Base-by-base conservation (phyloP, 2,888 invertebrate species). In the Melitaea athalia region DNA sequence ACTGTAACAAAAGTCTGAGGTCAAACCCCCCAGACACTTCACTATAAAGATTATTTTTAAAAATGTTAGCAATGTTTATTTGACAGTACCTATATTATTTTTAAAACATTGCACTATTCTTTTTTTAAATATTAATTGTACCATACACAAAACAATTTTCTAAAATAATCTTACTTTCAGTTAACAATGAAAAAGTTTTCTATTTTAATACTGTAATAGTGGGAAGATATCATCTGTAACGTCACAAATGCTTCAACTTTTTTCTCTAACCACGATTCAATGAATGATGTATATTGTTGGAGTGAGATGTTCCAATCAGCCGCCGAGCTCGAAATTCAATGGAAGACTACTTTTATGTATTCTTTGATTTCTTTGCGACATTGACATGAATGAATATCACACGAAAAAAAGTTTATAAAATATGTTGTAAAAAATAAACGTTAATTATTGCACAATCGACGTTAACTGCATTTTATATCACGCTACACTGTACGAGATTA, bases 241-340 rank as follows among this genome's bases (percentile, higher is more conserved):
- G 45, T 64, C 59, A 45, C 45, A 59, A 50, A 59, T 59, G 61
- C 12, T 59, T 43, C 53, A 42, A 47, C 15, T 47, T 59, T 49
- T 33, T 55, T 59, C 50, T 64, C 61, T 17, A 31, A 45, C 55
- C 43, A 57, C 47, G 61, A 57, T 14, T 50, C 59, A 45, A 59
- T 50, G 52, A 64, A 59, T 64, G 50, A 67, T 60, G 60, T 43
- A 63, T 65, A 69, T 63, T 69, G 69, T 69, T 62, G 65, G 43
- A 69, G 64, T 64, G 65, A 70, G 72, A 72, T 49, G 59, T 61
- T 53, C 70, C 72, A 72, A 72, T 72, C 70, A 72, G 59, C 55
- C 47, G 33, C 61, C 38, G 66, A 62, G 59, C 69, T 59, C 63
- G 59, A 69, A 65, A 61, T 70, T 70, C 66, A 70, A 72, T 68